Conservation (phyloP, 2,797 vertebrate species). For the Siniperca undulata region DNA sequence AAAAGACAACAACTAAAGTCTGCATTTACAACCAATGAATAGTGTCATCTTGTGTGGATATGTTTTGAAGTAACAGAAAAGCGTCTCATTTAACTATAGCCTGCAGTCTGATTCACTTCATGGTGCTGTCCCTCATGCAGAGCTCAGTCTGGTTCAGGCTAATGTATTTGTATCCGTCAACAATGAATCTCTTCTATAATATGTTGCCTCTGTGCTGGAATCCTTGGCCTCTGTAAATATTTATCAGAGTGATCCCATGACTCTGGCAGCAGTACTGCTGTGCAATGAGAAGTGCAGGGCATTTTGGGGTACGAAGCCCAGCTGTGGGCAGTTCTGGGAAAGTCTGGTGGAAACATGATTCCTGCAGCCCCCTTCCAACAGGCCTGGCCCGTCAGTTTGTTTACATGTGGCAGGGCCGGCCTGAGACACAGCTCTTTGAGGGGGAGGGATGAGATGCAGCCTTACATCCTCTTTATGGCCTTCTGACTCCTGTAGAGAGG, state of each 20-base stretch:
- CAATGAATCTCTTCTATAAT: constrained; percentile 43
- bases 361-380: constrained; percentile 23
- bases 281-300: constrained; percentile 30
- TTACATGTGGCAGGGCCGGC: constrained; percentile 49
- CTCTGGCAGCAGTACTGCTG: constrained; percentile 45
- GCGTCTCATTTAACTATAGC: not conserved
- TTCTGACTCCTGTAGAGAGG: constrained; percentile 25
- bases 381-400: constrained; percentile 58
- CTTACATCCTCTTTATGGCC: constrained; percentile 44
- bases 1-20: not conserved
- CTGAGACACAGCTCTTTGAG: constrained; percentile 40
- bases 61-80: not conserved
- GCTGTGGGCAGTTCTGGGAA: constrained; percentile 58
- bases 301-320: constrained; percentile 37
- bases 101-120: constrained; percentile 5
- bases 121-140: constrained; percentile 12
- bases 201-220: constrained; percentile 57
- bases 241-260: constrained; percentile 64
- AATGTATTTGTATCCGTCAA: constrained; percentile 21
- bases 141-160: constrained; percentile 11
- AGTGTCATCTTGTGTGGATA: not conserved
- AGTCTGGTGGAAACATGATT: constrained; percentile 60
- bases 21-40: not conserved
- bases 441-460: constrained; percentile 30
- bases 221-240: constrained; percentile 74